Conservation (phyloP, 2,797 vertebrate species). For the Hoplostethus mediterraneus region DNA sequence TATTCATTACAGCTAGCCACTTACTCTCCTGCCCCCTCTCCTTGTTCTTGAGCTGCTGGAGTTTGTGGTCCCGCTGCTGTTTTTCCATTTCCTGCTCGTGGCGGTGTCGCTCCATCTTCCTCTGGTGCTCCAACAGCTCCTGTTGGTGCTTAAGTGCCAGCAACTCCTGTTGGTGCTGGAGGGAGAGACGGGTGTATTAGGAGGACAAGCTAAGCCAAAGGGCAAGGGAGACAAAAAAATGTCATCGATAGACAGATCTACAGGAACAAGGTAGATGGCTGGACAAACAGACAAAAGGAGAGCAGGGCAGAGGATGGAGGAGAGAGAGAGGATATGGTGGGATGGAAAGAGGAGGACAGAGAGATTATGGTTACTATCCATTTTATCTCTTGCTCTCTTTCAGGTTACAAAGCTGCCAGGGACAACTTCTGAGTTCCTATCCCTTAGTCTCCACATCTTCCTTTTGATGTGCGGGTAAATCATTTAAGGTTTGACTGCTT, state of each 20-base stretch:
- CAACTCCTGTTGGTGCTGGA: conserved; percentile 96
- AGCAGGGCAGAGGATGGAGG: neutral
- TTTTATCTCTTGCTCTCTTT: neutral
- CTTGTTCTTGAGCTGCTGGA: conserved; percentile 96
- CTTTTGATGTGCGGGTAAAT: neutral
- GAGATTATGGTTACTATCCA: neutral
- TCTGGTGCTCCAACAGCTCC: conserved; percentile 96
- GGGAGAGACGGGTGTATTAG: neutral
- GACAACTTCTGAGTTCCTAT: neutral
- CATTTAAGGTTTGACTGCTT: neutral
- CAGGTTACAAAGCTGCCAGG: neutral
- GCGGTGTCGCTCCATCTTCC: conserved; percentile 94
- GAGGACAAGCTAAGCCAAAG: neutral
- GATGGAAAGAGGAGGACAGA: neutral
- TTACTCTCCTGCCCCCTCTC: conserved; percentile 97
- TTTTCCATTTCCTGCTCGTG: conserved; percentile 97
- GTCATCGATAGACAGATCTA: too few relatives aligned
- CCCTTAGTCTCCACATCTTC: neutral
- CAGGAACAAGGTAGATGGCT: too few relatives aligned
- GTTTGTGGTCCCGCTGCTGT: conserved; percentile 96
- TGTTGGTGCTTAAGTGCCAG: conserved; percentile 97
- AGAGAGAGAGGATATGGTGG: neutral
- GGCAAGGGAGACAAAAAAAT: neutral
- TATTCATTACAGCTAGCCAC: conserved; percentile 56
- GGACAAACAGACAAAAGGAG: neutral